phyloP scores from a whole-genome alignment of 2,888 invertebrate species.

The Macrosoma leucophasiata region DNA sequence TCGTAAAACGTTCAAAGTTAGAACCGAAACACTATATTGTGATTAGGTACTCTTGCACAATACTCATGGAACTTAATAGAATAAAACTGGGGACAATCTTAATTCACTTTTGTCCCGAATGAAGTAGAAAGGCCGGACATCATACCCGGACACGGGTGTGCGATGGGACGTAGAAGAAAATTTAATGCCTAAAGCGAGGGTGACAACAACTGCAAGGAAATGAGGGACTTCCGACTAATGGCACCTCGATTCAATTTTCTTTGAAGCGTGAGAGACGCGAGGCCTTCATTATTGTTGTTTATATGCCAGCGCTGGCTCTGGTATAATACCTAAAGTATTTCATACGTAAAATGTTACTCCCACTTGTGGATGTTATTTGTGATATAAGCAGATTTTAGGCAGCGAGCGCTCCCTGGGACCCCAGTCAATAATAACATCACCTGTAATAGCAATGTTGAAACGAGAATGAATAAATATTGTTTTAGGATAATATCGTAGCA shows the following conservation, averaged over 20 bases:
- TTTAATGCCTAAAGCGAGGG: slow-evolving; percentile 52
- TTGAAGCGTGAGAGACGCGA: slow-evolving; percentile 31
- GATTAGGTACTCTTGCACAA: too few species aligned
- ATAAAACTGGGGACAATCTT: slow-evolving; percentile 42
- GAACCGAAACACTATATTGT: too few species aligned
- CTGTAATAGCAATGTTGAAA: too few species aligned
- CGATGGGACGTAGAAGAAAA: slow-evolving; percentile 51
- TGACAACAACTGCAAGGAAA: slow-evolving; percentile 67
- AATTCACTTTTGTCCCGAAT: slow-evolving; percentile 52
- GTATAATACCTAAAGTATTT: slow-evolving; percentile 9
- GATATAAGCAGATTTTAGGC: too few species aligned
- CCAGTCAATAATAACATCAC: too few species aligned
- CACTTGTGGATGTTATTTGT: not conserved
- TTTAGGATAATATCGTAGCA: too few species aligned
- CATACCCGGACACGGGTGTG: slow-evolving; percentile 48
- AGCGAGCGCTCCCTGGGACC: too few species aligned
- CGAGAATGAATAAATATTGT: too few species aligned
- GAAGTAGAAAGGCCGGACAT: slow-evolving; percentile 44
- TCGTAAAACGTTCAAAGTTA: too few species aligned
- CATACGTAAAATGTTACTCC: slow-evolving; percentile 7
- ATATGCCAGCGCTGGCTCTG: slow-evolving; percentile 6
- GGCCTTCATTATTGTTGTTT: slow-evolving; percentile 38
- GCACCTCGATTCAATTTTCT: slow-evolving; percentile 63
- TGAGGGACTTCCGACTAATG: slow-evolving; percentile 66
- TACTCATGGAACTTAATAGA: too few species aligned